phyloP scores from a whole-genome alignment of 2,113 vertebrate genomes.

The Pao palembangensis region DNA sequence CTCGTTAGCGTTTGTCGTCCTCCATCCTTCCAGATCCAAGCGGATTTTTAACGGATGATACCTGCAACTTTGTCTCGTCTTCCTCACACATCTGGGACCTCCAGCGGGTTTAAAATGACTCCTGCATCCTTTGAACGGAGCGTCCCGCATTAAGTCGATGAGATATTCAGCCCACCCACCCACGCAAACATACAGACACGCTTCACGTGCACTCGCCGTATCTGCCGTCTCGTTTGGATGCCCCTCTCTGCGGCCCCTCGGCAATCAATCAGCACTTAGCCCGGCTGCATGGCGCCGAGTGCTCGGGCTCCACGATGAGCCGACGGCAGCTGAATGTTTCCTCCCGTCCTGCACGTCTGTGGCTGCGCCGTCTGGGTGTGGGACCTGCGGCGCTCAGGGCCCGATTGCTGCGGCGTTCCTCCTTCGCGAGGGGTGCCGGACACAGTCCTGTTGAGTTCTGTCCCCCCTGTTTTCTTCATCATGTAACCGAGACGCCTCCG shows the following conservation, averaged over 20 bases:
- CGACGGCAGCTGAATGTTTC: conserved; percentile 66
- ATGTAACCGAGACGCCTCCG: conserved; percentile 17
- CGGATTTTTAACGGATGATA: too few relatives aligned
- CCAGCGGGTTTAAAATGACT: too few relatives aligned
- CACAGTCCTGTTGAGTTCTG: conserved; percentile 28
- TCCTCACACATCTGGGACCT: too few relatives aligned
- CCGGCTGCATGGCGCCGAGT: conserved; percentile 42
- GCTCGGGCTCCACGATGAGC: conserved; percentile 67
- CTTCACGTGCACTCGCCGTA: background rate
- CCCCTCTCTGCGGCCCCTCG: conserved; percentile 26
- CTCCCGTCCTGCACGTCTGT: conserved; percentile 28
- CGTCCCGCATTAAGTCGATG: conserved; percentile 29
- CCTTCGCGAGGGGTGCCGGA: too few relatives aligned
- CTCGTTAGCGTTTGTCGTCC: too few relatives aligned
- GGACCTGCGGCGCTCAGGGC: conserved; percentile 28
- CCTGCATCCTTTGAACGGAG: background rate
- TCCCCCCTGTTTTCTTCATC: conserved; percentile 29
- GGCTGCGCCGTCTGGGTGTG: conserved; percentile 43
- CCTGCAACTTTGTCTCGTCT: too few relatives aligned
- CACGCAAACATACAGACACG: background rate
- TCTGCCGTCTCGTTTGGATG: conserved; percentile 38
- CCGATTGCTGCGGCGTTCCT: conserved; percentile 29
- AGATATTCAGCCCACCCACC: conserved; percentile 5
- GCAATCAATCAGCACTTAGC: conserved; percentile 69
- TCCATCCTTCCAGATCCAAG: too few relatives aligned